Evolutionary conservation across 2,797 vertebrate species (phyloP), one percentile per base, ranked within the genome.

Genomic region (Thripadectes ignobilis): DNA sequence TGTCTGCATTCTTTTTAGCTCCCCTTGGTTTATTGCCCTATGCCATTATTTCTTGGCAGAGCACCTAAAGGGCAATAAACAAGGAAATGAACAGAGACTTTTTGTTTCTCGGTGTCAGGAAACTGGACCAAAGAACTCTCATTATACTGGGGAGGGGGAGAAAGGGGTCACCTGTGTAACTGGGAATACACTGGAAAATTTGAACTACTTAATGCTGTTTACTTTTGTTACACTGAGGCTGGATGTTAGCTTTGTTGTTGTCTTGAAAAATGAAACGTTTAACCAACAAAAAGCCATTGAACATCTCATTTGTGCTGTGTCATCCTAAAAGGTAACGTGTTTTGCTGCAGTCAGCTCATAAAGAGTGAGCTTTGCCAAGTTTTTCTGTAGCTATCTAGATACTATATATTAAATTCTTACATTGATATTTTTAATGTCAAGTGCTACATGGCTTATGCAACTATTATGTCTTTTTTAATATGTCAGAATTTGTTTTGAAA

Each of bases 301-400:
- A 36, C 30, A 27, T 63, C 27, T 43, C 20, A 21, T 57, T 92
- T 81, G 34, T 84, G 41, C 58, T 41, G 12, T 75, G 75, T 81
- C 29, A 14, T 67, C 18, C 19, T 74, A 21, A 68, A 84, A 81
- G 15, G 32, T 85, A 68, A 34, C 19, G 5, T 62, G 38, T 79
- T 79, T 88, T 79, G 13, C 39, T 62, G 10, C 36, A 7, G 9
- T 49, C 59, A 74, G 36, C 29, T 90, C 18, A 23, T 58, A 5
- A 55, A 51, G 34, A 88, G 0, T 0, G 2, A 48, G 24, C 29
- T 83, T 83, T 49, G 72, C 2, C 0, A 85, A 62, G 20, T 20
- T 94, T 75, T 72, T 69, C 38, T 83, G 17, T 90, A 24, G 13
- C 36, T 85, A 8, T 85, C 21, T 65, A 41, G 55, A 24, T 43